Evolutionary conservation across 2,113 vertebrate genomes (phyloP).

Genomic region (Misgurnus mizolepis): DNA sequence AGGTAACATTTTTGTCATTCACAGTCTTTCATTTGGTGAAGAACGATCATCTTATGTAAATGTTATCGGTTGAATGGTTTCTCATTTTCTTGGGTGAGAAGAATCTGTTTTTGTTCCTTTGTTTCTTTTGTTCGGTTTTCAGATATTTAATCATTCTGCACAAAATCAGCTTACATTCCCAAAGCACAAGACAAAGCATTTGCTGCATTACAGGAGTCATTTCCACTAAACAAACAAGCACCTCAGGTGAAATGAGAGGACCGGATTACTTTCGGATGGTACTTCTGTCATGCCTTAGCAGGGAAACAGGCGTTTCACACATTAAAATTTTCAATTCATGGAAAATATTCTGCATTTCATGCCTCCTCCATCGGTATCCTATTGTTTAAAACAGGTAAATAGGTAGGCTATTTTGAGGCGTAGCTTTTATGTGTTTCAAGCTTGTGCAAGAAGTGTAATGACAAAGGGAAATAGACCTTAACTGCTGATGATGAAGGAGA

Average conservation of each 20-base stretch:
- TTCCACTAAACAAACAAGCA: constrained; percentile 5
- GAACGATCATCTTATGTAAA: not conserved
- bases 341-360: constrained; percentile 59
- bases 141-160: not conserved
- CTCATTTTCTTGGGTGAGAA: not conserved
- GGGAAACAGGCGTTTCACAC: constrained; percentile 34
- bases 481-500: constrained; percentile 53
- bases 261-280: not conserved
- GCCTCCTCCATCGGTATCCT: constrained; percentile 11
- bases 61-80: not conserved
- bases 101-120: not conserved
- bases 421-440: constrained; percentile 60
- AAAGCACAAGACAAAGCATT: not conserved
- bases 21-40: not conserved
- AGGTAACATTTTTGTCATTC: too few species aligned
- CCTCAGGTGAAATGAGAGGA: not conserved
- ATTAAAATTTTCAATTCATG: constrained; percentile 49
- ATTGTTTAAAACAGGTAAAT: constrained; percentile 55
- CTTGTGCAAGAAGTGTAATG: constrained; percentile 56
- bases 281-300: not conserved
- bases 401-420: constrained; percentile 55
- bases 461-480: constrained; percentile 57
- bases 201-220: not conserved
- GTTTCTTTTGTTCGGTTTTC: not conserved
- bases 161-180: not conserved